Evolutionary conservation across 2,113 vertebrate species (phyloP).

Genomic region (Atrichornis clamosus): DNA sequence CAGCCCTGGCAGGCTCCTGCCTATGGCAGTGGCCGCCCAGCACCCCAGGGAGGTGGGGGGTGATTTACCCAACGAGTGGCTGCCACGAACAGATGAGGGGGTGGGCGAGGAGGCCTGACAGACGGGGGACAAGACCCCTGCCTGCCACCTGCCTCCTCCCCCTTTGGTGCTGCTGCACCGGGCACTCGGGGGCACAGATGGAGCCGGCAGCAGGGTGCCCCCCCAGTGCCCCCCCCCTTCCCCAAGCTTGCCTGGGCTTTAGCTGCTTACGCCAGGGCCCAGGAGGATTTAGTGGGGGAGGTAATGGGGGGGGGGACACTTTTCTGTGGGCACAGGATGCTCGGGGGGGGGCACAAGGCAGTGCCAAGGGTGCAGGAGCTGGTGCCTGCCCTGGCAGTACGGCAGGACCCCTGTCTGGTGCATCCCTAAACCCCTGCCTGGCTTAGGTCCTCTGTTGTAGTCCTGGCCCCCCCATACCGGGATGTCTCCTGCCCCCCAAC

Average conservation of each 20-base stretch:
- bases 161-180: background rate
- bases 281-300: conserved; percentile 44
- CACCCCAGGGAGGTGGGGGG: background rate
- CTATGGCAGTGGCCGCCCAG: background rate
- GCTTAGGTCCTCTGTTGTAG: background rate
- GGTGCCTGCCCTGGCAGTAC: background rate
- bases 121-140: background rate
- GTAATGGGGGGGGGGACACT: background rate
- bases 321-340: background rate
- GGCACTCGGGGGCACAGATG: background rate
- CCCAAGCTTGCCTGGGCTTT: conserved; percentile 27
- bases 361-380: background rate
- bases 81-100: background rate
- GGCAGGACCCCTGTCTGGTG: background rate
- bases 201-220: background rate
- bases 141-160: background rate
- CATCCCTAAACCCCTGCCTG: background rate
- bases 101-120: background rate
- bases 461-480: too few relatives aligned
- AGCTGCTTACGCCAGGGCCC: conserved; percentile 39
- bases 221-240: background rate
- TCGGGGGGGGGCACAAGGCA: background rate
- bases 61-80: background rate
- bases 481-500: background rate
- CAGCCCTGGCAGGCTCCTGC: background rate